These are phyloP conservation scores for Sus scrofa DNA, from an alignment of 2,113 vertebrate genomes.

Conservation along the genomic window DNA sequence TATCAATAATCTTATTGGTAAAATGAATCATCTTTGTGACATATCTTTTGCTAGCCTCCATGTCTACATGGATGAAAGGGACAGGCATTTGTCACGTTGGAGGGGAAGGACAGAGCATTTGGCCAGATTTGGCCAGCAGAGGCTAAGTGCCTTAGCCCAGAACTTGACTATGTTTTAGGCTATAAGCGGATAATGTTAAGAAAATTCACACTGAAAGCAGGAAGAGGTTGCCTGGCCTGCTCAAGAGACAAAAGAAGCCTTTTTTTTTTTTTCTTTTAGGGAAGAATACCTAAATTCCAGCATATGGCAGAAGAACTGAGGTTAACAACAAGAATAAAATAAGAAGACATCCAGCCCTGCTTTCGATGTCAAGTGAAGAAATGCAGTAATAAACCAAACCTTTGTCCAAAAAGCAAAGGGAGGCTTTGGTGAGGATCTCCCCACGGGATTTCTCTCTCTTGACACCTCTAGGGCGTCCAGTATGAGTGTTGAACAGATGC, in stretches of 20 bases:
- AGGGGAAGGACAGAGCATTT: constrained; percentile 59
- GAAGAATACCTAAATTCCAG: background rate
- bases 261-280: constrained; percentile 53
- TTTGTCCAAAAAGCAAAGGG: background rate
- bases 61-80: background rate
- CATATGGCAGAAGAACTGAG: constrained; percentile 16
- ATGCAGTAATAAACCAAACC: background rate
- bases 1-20: background rate
- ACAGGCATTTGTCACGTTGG: constrained; percentile 61
- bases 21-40: constrained; percentile 3
- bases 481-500: background rate
- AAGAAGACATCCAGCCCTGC: background rate
- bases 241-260: background rate
- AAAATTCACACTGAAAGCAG: constrained; percentile 36
- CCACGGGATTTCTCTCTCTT: no score
- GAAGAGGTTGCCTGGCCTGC: background rate
- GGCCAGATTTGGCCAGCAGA: constrained; percentile 44
- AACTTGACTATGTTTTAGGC: constrained; percentile 53
- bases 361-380: background rate
- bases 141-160: background rate
- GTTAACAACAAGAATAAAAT: background rate
- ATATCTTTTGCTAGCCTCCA: background rate
- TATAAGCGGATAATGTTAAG: background rate
- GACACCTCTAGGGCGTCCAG: background rate
- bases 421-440: background rate